Evolutionary conservation across 1,140 invertebrate genomes (phyloP), one percentile per base, ranked within the genome.

Genomic region (Tetragonula clypearis): DNA sequence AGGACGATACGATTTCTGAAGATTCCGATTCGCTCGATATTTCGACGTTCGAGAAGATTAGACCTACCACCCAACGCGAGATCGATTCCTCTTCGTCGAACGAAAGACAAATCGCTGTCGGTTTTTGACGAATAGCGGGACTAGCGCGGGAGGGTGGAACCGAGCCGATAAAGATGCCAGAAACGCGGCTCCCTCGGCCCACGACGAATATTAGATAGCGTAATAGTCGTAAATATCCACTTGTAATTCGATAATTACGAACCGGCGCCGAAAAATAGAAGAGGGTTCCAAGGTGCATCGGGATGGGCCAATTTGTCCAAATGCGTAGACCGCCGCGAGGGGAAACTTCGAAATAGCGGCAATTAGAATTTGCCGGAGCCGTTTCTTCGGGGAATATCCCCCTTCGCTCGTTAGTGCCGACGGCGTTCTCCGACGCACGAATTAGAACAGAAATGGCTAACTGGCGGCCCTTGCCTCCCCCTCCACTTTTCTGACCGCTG

Each of bases 351-450:
- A 88, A 93, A 92, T 91, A 92, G 81, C 88, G 79, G 87, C 89
- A 89, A 93, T 93, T 93, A 93, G 91, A 92, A 91, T 91, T 82
- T 78, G 91, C 88, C 88, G 76, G 53, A 65, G 87, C 58, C 72
- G 49, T 65, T 35, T 66, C 75, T 92, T 90, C 89, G 75, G 30
- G 66, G 90, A 90, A 90, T 49, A 49, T 69, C 58, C 76, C 62
- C 71, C 53, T n/a, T 74, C 73, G 26, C 72, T 26, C 55, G 68
- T 66, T 72, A 86, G 66, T 65, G 87, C 88, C 87, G 68, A 85
- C 69, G 88, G 88, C 79, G 65, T 17, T 66, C 72, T 62, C 80
- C 60, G 87, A 79, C 66, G 41, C 41, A 49, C 41, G 41, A 49
- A 49, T 49, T 49, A 49, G 41, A 49, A 49, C 41, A 49, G 41